Evolutionary conservation across 2,888 invertebrate genomes (phyloP).

Genomic region (Muscina levida): DNA sequence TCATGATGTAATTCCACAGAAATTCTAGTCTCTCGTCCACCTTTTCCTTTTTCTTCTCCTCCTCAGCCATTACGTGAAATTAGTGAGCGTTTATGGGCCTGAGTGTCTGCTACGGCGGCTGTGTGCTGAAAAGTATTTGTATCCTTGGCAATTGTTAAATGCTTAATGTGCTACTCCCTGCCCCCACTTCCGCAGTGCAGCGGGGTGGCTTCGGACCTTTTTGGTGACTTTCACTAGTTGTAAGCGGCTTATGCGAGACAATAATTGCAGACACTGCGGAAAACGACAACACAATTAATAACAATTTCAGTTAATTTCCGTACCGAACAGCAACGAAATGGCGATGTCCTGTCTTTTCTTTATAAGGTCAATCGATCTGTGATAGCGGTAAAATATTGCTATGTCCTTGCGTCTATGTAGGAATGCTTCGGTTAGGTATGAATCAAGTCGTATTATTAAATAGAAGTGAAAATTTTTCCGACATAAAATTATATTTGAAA

Average conservation of each 20-base stretch:
- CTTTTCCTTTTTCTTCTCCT: slow-evolving; percentile 66
- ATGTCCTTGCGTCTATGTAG: no score
- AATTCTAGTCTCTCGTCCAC: slow-evolving; percentile 70
- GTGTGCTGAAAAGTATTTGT: background rate
- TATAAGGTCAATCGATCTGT: no score
- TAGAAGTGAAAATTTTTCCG: no score
- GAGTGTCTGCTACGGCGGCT: slow-evolving; percentile 4
- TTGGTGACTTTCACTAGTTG: slow-evolving; percentile 15
- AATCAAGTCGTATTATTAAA: no score
- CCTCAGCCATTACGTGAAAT: slow-evolving; percentile 66
- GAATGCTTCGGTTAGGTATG: no score
- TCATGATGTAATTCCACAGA: slow-evolving; percentile 72
- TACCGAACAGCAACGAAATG: no score
- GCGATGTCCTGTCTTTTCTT: no score
- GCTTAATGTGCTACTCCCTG: slow-evolving; percentile 40
- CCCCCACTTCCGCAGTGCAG: background rate
- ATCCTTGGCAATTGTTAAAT: slow-evolving; percentile 48
- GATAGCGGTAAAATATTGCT: no score
- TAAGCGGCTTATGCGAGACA: slow-evolving; percentile 54
- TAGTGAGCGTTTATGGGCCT: slow-evolving; percentile 39
- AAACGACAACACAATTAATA: no score
- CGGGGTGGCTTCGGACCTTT: no score
- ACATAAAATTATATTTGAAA: no score
- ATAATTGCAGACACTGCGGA: background rate
- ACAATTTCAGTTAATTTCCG: no score